These are phyloP conservation scores for Epinephelus fuscoguttatus DNA, from an alignment of 2,113 vertebrate genomes.

Conservation along the genomic window DNA sequence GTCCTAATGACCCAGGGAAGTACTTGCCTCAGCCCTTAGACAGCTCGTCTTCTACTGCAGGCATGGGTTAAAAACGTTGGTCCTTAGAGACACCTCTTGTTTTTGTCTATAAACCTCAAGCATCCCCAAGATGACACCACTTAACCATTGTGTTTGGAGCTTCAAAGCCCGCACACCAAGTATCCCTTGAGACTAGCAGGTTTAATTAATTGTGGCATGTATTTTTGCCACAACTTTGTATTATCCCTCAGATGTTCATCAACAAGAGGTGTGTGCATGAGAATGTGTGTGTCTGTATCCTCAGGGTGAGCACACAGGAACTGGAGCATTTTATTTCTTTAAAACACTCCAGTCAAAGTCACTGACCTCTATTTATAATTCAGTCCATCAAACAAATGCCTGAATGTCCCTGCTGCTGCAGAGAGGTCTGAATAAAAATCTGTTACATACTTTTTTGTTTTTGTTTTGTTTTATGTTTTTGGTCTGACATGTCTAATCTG, in stretches of 20 bases:
- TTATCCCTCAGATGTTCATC: constrained; percentile 27
- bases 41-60: constrained; percentile 41
- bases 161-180: constrained; percentile 40
- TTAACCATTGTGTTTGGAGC: constrained; percentile 32
- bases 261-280: neutral
- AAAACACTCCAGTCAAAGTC: constrained; percentile 20
- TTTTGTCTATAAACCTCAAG: constrained; percentile 46
- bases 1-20: constrained; percentile 57
- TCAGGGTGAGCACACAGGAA: neutral
- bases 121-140: constrained; percentile 6
- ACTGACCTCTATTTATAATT: constrained; percentile 11
- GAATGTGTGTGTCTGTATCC: neutral
- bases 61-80: constrained; percentile 48
- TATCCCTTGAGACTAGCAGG: constrained; percentile 11
- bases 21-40: constrained; percentile 31
- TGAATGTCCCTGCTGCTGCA: neutral
- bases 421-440: neutral
- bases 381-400: neutral
- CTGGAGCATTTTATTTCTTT: constrained; percentile 5
- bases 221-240: constrained; percentile 8
- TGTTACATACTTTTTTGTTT: neutral
- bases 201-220: constrained; percentile 26
- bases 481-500: neutral
- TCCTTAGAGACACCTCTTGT: constrained; percentile 31
- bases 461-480: neutral